Base-by-base conservation (phyloP, 2,113 vertebrate species). In the Fulmarus glacialis region DNA sequence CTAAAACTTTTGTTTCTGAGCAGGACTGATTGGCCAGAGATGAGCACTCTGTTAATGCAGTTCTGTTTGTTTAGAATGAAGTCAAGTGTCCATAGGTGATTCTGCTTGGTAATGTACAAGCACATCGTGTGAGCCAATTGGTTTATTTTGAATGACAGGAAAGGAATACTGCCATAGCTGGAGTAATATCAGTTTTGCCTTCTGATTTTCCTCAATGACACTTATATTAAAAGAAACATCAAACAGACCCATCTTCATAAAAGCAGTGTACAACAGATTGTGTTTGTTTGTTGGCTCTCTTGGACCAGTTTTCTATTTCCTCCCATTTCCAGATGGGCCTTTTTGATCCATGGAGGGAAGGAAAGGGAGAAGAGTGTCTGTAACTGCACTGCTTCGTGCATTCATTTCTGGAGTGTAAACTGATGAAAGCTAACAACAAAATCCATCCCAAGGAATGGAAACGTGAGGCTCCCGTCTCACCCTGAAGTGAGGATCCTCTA, bases 261-360 rank as follows among this genome's bases (percentile, higher is more conserved):
- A 85, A 82, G 42, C 19, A 66, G 38, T 2, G 9, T 40, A 32
- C 30, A 81, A 63, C 64, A 84, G 52, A 89, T 5, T 72, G 50
- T 71, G 47, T 81, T 78, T 83, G 58, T 90, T 81, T 95, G 36
- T 79, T 95, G 84, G 36, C 40, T 70, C 53, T 92, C 53, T 77
- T 70, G 55, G 32, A 80, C 62, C 2, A 1, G 17, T 86, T 62
- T 94, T 82, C 66, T 90, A 53, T 73, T 95, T 95, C 34, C 52
- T 87, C 36, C 40, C 29, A 77, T 87, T 80, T 87, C 73, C 45
- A 94, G 58, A 91, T 70, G 13, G 15, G 6, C 12, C 13, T 77
- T 82, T 82, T 71, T 75, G 36, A 92, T 72, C 20, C 70, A 38
- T 9, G 19, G 42, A 52, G 30, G 21, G 53, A 90, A 79, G 56